Percentiles rank a stretch among this genome's conserved stretches.
phyloP scores from a whole-genome alignment of 2,888 invertebrate species.

The Drosophila stalkeri region DNA sequence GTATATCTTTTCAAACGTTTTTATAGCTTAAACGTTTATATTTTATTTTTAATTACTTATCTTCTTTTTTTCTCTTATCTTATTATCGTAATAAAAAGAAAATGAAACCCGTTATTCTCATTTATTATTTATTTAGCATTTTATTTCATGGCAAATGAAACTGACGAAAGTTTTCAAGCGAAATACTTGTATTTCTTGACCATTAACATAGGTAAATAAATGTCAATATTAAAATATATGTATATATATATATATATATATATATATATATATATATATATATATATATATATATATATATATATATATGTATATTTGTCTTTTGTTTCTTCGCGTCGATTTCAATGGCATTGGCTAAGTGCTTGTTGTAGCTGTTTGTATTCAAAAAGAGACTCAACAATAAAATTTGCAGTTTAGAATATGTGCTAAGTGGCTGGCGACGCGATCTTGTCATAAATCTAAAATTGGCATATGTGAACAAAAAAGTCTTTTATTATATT shows the following conservation, averaged over 20 bases:
- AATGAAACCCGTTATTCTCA: not conserved
- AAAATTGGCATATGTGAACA: slow-evolving; percentile 34
- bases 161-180: slow-evolving; percentile 19
- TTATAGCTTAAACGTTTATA: not conserved
- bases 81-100: not conserved
- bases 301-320: not conserved
- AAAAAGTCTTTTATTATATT: not conserved
- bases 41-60: not conserved
- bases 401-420: slow-evolving; percentile 44
- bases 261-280: not conserved
- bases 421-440: slow-evolving; percentile 57
- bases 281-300: not conserved
- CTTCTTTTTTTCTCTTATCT: not conserved
- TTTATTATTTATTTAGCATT: not conserved
- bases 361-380: slow-evolving; percentile 29
- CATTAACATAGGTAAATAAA: not conserved
- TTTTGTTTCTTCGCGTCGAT: slow-evolving; percentile 17
- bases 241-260: not conserved
- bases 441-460: slow-evolving; percentile 43
- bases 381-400: slow-evolving; percentile 18
- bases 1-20: not conserved
- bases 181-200: slow-evolving; percentile 1
- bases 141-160: not conserved
- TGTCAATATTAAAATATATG: not conserved
- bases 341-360: slow-evolving; percentile 50